phyloP scores from a whole-genome alignment of 2,113 vertebrate genomes.

The Brachionichthys hirsutus region DNA sequence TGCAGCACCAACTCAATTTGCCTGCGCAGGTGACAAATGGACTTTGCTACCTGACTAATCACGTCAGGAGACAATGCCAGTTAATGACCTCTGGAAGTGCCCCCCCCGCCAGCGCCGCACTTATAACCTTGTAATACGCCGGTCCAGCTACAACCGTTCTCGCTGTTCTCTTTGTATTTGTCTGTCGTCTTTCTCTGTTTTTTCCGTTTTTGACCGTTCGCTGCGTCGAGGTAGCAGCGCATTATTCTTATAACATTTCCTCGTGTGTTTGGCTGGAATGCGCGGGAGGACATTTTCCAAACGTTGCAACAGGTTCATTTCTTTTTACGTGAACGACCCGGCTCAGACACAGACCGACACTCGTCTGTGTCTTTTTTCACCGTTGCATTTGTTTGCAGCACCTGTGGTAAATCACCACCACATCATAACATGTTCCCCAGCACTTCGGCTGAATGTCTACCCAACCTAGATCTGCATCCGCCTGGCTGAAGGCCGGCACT shows the following conservation, averaged over 20 bases:
- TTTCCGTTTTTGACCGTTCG: conserved; percentile 12
- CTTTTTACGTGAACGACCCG: conserved; percentile 44
- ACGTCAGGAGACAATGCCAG: conserved; percentile 98
- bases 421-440: conserved; percentile 47
- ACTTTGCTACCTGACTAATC: conserved; percentile 99
- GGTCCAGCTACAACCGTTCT: conserved; percentile 29
- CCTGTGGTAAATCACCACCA: conserved; percentile 54
- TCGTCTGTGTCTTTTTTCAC: conserved; percentile 47
- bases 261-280: conserved; percentile 22
- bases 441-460: conserved; percentile 44
- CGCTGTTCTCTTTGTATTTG: conserved; percentile 5
- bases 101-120: conserved; percentile 60
- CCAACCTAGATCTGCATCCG: conserved; percentile 27
- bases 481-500: conserved; percentile 77
- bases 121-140: conserved; percentile 84
- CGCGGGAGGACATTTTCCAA: conserved; percentile 17
- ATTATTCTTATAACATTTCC: conserved; percentile 18
- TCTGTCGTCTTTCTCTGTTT: conserved; percentile 3
- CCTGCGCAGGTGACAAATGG: conserved; percentile 96
- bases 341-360: conserved; percentile 40
- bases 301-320: conserved; percentile 50
- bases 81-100: conserved; percentile 92
- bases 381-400: conserved; percentile 36
- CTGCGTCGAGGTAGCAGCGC: not conserved
- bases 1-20: conserved; percentile 81